These are phyloP conservation scores for Bradysia coprophila DNA, from an alignment of 1,140 invertebrate species.

Conservation along the genomic window DNA sequence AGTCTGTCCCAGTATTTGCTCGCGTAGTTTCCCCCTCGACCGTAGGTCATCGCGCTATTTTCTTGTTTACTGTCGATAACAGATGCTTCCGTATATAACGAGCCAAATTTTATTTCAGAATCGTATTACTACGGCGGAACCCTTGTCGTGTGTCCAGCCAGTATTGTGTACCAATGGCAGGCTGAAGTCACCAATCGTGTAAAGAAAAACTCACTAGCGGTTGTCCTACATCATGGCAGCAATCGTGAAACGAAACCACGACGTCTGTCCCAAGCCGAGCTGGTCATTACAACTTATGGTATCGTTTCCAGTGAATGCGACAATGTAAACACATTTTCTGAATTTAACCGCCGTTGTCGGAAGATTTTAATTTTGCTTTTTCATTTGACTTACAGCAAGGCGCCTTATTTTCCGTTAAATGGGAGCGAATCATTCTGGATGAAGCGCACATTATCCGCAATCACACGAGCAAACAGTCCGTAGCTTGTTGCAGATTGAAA, in stretches of 20 bases:
- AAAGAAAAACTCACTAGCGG: constrained; percentile 34
- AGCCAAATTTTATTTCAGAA: too few relatives aligned
- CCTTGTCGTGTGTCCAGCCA: constrained; percentile 77
- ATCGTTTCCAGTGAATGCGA: constrained; percentile 36
- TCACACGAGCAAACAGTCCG: constrained; percentile 52
- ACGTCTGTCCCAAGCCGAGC: constrained; percentile 37
- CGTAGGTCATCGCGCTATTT: too few relatives aligned
- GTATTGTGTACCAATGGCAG: constrained; percentile 70
- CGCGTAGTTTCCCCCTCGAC: too few relatives aligned
- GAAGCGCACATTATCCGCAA: constrained; percentile 88
- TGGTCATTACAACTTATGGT: constrained; percentile 65
- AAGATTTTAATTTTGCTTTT: neutral
- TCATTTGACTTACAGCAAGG: neutral
- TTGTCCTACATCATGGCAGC: constrained; percentile 63
- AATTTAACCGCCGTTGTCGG: neutral
- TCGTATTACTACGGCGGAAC: constrained; percentile 46
- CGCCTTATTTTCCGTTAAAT: constrained; percentile 26
- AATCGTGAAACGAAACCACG: constrained; percentile 44
- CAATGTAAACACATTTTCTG: constrained; percentile 3
- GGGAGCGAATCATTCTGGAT: constrained; percentile 79
- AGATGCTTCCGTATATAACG: too few relatives aligned
- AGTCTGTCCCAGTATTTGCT: too few relatives aligned
- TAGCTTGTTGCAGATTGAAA: constrained; percentile 44
- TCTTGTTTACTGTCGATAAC: too few relatives aligned
- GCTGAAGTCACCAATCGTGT: constrained; percentile 47